phyloP scores from a whole-genome alignment of 53 echinoderm and acorn worm genomes.

The Astropecten irregularis region DNA sequence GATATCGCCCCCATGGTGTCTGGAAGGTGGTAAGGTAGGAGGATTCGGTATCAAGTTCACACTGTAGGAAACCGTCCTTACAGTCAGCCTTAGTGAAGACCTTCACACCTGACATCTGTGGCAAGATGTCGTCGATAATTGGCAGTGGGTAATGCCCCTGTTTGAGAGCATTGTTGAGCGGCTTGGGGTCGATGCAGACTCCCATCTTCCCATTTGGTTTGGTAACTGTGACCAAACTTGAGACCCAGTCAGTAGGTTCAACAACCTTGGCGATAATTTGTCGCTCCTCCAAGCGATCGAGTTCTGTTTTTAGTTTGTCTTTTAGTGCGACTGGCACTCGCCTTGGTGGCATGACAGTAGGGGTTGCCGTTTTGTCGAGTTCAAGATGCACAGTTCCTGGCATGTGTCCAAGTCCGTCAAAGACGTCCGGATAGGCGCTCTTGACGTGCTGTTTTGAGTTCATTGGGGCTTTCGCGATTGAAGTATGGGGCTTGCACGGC shows the following conservation, averaged over 20 bases:
- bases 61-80: slow-evolving; percentile 15
- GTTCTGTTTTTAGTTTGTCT: slow-evolving; percentile 42
- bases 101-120: slow-evolving; percentile 25
- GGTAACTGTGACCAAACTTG: slow-evolving; percentile 9
- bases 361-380: slow-evolving; percentile 33
- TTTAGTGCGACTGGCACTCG: slow-evolving; percentile 41
- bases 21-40: slow-evolving; percentile 19
- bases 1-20: slow-evolving; percentile 9
- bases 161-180: slow-evolving; percentile 43
- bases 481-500: background rate
- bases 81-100: slow-evolving; percentile 17
- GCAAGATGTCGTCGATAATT: no score
- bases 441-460: background rate
- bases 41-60: slow-evolving; percentile 27
- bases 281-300: slow-evolving; percentile 9
- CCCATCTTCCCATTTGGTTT: slow-evolving; percentile 64
- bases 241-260: slow-evolving; percentile 40
- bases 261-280: background rate
- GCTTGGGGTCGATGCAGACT: slow-evolving; percentile 71
- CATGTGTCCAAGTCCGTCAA: slow-evolving; percentile 46
- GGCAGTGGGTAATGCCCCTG: slow-evolving; percentile 41
- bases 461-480: background rate
- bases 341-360: slow-evolving; percentile 56
- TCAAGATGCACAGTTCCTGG: slow-evolving; percentile 56
- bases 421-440: slow-evolving; percentile 10